Evolutionary conservation across 2,113 vertebrate genomes (phyloP), one percentile per base, ranked within the genome.

Genomic region (Chaetodon auriga): DNA sequence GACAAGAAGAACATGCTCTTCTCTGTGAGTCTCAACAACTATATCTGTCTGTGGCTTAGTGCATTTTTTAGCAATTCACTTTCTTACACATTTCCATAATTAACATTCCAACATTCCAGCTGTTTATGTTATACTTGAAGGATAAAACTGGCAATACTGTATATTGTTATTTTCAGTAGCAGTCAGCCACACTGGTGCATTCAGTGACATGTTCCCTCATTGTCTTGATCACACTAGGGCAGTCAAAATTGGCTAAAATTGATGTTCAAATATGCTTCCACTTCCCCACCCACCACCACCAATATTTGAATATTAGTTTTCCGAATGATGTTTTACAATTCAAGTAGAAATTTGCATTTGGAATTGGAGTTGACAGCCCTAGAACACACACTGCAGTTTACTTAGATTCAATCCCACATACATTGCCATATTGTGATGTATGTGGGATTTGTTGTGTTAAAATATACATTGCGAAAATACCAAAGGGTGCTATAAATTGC

Each of bases 1-100:
- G 95, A 96, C 90, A 96, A 96, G 90, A 96, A 96, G 86, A 96
- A 96, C 92, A 96, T 96, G 95, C 93, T 96, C 16, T 96, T 96
- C 82, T 96, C 95, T 77, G 95, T 96, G 88, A 92, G 95, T 91
- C 43, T 70, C 30, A 6, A 14, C 43, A 58, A 5, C 10, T 16
- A 36, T 1, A 19, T 25, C 7, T 74, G 35, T 41, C 60, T 10
- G 9, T 41, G 60, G 35, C 18, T 38, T 2, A 11, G n/a, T 57
- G 23, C 11, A 1, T 9, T 18, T 60, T 30, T 35, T 5, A 14
- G 54, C n/a, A 57, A 25, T 57, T 14, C 23, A 13, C 10, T 55
- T 55, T 55, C 21, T 54, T 54, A 13, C 23, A 57, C 13, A 21
- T 57, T 57, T 57, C 25, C 12, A 5, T 30, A 58, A 8, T 30